phyloP scores from a whole-genome alignment of 2,797 vertebrate species.

The Halcyon smyrnensis region DNA sequence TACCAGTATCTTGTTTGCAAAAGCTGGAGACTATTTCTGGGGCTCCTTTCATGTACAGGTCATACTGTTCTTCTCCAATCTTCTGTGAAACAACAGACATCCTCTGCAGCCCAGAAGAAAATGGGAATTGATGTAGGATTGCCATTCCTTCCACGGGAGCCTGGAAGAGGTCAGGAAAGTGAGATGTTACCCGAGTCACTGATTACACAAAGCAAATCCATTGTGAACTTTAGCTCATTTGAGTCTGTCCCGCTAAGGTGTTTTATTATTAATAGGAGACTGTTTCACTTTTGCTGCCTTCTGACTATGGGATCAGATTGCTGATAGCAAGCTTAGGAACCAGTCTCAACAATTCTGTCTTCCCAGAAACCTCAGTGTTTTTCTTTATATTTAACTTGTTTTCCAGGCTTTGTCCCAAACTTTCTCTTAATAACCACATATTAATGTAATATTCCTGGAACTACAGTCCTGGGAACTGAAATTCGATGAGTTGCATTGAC shows the following conservation, averaged over 20 bases:
- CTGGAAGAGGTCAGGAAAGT: slow-evolving; percentile 3
- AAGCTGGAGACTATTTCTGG: slow-evolving; percentile 71
- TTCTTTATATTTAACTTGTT: neutral
- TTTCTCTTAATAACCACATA: neutral
- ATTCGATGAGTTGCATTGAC: neutral
- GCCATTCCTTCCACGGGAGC: slow-evolving; percentile 42
- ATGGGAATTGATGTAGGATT: slow-evolving; percentile 74
- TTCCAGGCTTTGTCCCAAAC: neutral
- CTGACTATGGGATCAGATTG: neutral
- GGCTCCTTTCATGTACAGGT: slow-evolving; percentile 75
- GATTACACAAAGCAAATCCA: neutral
- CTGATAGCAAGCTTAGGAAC: neutral
- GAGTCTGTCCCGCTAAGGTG: neutral
- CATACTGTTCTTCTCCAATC: neutral
- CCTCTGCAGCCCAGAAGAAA: slow-evolving; percentile 74
- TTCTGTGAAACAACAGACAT: slow-evolving; percentile 72
- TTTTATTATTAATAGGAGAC: neutral
- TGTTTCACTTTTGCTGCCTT: neutral
- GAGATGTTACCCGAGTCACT: neutral
- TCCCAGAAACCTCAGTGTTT: neutral
- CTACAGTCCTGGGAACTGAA: neutral
- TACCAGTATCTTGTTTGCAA: slow-evolving; percentile 75
- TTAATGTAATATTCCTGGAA: neutral
- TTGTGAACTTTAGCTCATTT: neutral
- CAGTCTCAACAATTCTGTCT: neutral